These are phyloP conservation scores for Solea solea DNA, from an alignment of 2,113 vertebrate species.

Conservation along the genomic window DNA sequence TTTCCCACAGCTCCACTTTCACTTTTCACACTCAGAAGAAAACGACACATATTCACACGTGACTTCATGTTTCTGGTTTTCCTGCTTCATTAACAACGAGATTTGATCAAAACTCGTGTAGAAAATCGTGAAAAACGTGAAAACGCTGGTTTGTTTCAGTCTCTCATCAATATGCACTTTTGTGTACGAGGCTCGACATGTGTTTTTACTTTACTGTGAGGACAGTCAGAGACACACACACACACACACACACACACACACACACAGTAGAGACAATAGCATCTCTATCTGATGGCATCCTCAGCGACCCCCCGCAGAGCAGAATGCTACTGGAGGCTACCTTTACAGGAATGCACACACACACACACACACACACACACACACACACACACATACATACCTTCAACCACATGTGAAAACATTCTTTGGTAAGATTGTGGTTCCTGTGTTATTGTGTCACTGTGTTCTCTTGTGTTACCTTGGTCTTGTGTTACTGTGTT, in stretches of 20 bases:
- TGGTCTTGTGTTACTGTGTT: slow-evolving; percentile 39
- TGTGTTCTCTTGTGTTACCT: not conserved
- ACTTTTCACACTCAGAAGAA: too few species aligned
- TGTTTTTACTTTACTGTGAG: slow-evolving; percentile 56
- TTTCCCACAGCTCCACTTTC: too few species aligned
- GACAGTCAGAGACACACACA: slow-evolving; percentile 51
- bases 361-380: slow-evolving; percentile 21
- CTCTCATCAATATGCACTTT: slow-evolving; percentile 38
- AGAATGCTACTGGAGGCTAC: slow-evolving; percentile 71
- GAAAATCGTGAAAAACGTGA: slow-evolving; percentile 1
- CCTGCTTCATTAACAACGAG: not conserved
- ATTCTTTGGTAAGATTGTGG: slow-evolving; percentile 44
- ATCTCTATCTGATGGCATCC: slow-evolving; percentile 70
- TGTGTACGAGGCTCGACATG: slow-evolving; percentile 41
- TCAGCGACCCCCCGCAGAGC: slow-evolving; percentile 65
- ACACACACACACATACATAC: slow-evolving; percentile 38
- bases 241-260: slow-evolving; percentile 51
- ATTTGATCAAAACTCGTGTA: not conserved
- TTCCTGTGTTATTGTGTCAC: too few species aligned
- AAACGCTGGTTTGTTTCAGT: not conserved
- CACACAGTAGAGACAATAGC: slow-evolving; percentile 58
- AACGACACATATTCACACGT: too few species aligned
- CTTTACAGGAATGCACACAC: slow-evolving; percentile 64
- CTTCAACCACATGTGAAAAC: slow-evolving; percentile 68
- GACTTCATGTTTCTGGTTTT: not conserved